Evolutionary conservation across 2,113 vertebrate species (phyloP), one percentile per base, ranked within the genome.

Genomic region (Sphyrna mokarran): DNA sequence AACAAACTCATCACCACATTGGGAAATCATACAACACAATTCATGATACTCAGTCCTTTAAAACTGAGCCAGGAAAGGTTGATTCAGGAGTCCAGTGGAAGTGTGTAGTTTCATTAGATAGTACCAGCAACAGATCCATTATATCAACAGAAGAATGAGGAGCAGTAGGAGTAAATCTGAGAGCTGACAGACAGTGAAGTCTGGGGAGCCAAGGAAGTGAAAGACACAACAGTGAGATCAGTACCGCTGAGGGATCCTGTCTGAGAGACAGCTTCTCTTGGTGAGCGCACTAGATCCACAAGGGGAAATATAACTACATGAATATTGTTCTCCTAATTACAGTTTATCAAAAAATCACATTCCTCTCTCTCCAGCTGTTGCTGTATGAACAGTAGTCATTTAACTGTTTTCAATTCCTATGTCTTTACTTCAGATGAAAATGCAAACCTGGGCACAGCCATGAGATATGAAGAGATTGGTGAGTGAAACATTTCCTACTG

Each of bases 401-500:
- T 23, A 66, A 94, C n/a, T 43, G 68, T 23, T 20, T 33, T 90
- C 33, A 54, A 96, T 70, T 95, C 68, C 54, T 4, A 93, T 54
- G 7, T 96, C 0, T 96, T 93, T 43, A 33, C 78, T 96, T 90
- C 97, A 99, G 99, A 99, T 97, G 99, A 99, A 96, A 99, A 99
- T 0, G 99, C 99, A 68, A 99, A 99, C 96, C 68, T 99, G 97
- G 99, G 99, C 37, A 98, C 99, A 0, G 98, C 98, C 63, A 97
- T 99, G 98, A 98, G 99, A 96, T 99, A 99, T 0, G 99, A 99
- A 96, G 99, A 99, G 97, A 99, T 99, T 0, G 99, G 99, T 99
- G 97, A 98, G 99, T 95, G 96, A 40, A 86, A 29, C 14, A 80
- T 76, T 33, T 85, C 95, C 33, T 72, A 4, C 43, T 54, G 69